phyloP scores from a whole-genome alignment of 2,888 invertebrate species.

The Drosophila sordidapex region DNA sequence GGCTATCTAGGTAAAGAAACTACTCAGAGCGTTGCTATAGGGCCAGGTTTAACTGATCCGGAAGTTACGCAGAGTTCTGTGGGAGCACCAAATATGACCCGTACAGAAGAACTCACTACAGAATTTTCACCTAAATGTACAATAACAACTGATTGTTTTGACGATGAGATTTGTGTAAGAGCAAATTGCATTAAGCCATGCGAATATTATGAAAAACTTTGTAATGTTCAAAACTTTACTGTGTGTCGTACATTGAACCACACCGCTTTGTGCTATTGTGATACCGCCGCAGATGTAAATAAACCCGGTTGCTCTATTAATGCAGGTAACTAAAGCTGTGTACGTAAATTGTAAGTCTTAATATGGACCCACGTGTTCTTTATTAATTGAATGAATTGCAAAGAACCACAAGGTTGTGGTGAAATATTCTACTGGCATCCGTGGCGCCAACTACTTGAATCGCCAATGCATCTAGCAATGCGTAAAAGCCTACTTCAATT shows the following conservation, averaged over 20 bases:
- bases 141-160: constrained; percentile 84
- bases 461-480: constrained; percentile 70
- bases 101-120: constrained; percentile 31
- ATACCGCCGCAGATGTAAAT: constrained; percentile 85
- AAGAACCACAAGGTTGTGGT: constrained; percentile 72
- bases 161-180: constrained; percentile 85
- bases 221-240: constrained; percentile 83
- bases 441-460: constrained; percentile 66
- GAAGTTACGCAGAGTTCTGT: constrained; percentile 15
- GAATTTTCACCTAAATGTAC: constrained; percentile 62
- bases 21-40: constrained; percentile 3
- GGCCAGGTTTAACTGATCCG: neutral
- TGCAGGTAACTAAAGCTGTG: constrained; percentile 87
- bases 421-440: constrained; percentile 57
- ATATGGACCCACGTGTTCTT: constrained; percentile 51
- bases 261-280: constrained; percentile 87
- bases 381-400: constrained; percentile 73
- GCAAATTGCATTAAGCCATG: constrained; percentile 86
- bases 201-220: constrained; percentile 80
- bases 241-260: constrained; percentile 86
- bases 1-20: constrained; percentile 9
- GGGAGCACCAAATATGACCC: constrained; percentile 21
- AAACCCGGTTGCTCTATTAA: constrained; percentile 86
- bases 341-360: constrained; percentile 67
- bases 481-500: constrained; percentile 66